Evolutionary conservation across 2,797 vertebrate species (phyloP).

Genomic region (Moxostoma hubbsi): DNA sequence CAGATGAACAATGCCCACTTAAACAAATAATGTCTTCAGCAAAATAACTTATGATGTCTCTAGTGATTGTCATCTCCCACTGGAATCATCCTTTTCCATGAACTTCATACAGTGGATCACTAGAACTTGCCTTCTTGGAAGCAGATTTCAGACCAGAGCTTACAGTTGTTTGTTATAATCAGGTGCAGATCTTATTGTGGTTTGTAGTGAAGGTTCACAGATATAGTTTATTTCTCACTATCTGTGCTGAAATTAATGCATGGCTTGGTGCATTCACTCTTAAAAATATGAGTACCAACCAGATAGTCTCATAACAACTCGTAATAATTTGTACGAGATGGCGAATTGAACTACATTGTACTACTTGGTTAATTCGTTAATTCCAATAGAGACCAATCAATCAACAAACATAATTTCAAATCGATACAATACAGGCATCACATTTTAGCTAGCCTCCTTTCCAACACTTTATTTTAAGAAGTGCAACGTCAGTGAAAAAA

Average conservation of each 20-base stretch:
- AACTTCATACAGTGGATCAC: conserved; percentile 20
- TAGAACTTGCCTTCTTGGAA: conserved; percentile 30
- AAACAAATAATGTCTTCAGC: conserved; percentile 28
- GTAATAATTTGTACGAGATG: too few relatives aligned
- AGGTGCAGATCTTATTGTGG: conserved; percentile 12
- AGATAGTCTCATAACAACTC: too few relatives aligned
- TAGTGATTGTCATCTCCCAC: not conserved
- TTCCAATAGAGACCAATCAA: too few relatives aligned
- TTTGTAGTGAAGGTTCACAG: conserved; percentile 1
- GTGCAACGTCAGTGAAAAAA: too few relatives aligned
- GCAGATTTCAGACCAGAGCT: conserved; percentile 5
- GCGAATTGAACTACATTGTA: too few relatives aligned
- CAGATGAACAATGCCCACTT: conserved; percentile 34
- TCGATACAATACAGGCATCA: too few relatives aligned
- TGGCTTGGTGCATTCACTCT: too few relatives aligned
- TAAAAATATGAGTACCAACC: not conserved
- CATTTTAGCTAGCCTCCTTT: too few relatives aligned
- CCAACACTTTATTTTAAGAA: too few relatives aligned
- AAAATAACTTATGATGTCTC: conserved; percentile 36
- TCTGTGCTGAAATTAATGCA: too few relatives aligned
- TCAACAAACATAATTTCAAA: too few relatives aligned
- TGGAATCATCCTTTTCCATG: conserved; percentile 31
- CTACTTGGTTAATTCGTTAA: too few relatives aligned
- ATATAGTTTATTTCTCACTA: not conserved
- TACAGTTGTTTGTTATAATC: conserved; percentile 11